These are phyloP conservation scores for Macroteleia sp. DNA, from an alignment of 2,888 invertebrate genomes.

Conservation along the genomic window DNA sequence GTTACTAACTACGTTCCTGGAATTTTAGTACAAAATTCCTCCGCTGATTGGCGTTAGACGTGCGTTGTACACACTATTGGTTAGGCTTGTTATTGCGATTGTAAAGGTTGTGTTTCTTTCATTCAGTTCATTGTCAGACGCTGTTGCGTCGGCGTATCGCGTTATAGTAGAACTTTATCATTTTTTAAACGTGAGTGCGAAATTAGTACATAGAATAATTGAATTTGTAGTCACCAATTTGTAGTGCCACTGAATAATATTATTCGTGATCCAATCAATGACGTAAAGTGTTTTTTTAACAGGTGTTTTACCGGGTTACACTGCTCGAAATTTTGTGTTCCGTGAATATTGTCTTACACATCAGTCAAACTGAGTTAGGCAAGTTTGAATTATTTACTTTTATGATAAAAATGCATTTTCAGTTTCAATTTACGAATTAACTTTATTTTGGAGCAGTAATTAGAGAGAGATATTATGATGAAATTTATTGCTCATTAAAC, in stretches of 20 bases:
- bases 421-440: no score
- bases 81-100: constrained; percentile 17
- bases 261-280: background rate
- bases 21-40: constrained; percentile 18
- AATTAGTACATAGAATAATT: background rate
- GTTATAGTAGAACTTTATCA: constrained; percentile 8
- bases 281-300: constrained; percentile 10
- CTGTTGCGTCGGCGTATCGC: constrained; percentile 57
- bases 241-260: constrained; percentile 8
- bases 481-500: no score
- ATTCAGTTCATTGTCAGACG: constrained; percentile 50
- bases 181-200: constrained; percentile 42
- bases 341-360: constrained; percentile 18
- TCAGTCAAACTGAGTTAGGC: constrained; percentile 24
- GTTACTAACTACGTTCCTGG: constrained; percentile 1
- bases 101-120: constrained; percentile 21
- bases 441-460: no score
- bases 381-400: constrained; percentile 19
- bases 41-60: constrained; percentile 37
- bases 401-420: no score
- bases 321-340: no score
- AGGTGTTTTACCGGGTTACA: constrained; percentile 13
- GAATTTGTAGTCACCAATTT: background rate
- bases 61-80: constrained; percentile 9
- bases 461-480: no score